Evolutionary conservation across 2,113 vertebrate species (phyloP), one percentile per base, ranked within the genome.

Genomic region (Spermophilus dauricus): DNA sequence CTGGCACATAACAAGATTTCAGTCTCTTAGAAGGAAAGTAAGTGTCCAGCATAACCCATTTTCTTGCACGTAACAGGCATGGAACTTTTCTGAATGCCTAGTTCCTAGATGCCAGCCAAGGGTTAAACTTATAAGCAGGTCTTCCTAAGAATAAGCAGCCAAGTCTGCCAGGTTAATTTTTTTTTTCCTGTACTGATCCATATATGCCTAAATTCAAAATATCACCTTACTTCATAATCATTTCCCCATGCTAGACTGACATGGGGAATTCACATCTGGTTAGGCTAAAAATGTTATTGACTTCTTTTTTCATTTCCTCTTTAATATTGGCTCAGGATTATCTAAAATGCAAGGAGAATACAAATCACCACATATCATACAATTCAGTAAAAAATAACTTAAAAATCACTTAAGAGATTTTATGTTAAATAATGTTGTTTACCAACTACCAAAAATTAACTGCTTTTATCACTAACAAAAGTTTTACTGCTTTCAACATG

Each of bases 301-400:
- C n/a, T 67, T 58, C 53, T 73, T 65, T 82, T 87, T 95, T 86
- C 32, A 86, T 97, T 95, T 96, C 86, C 75, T 95, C 32, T 91
- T 32, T 83, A 61, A 56, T 30, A 37, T 77, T 34, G 75, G 30
- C 39, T 92, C 87, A 94, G 53, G 32, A 92, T 92, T 56, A 84
- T 28, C 32, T 63, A 14, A 63, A 73, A 86, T 58, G 12, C 22
- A 69, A 86, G 45, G 69, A 45, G 53, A 83, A 58, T 48, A 72
- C 30, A 84, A 65, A 75, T 48, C 39, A 45, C 51, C 42, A 32
- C 77, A 86, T 84, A 58, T 12, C 26, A 37, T 39, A 24, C 12
- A 78, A 86, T 34, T 96, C 20, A 42, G 42, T 84, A 51, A 90
- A 78, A 20, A 76, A 67, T 11, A 67, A 30, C 56, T 95, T 75